These are phyloP conservation scores for Torymus auratus DNA, from an alignment of 2,888 invertebrate species.

Conservation along the genomic window DNA sequence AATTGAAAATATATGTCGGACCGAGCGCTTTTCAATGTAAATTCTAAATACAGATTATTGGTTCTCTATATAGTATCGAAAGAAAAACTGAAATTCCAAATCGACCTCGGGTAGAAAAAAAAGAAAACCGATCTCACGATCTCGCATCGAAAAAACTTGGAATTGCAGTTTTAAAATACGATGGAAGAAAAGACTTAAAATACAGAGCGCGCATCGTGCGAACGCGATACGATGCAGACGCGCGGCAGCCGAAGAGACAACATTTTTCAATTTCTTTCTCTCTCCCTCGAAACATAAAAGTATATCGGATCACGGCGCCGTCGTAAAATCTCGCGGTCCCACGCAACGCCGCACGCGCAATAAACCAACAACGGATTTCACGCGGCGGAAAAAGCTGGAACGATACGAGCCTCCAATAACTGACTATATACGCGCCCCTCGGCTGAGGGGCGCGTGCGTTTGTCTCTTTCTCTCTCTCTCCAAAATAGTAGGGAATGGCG, in stretches of 20 bases:
- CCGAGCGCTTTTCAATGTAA: no score
- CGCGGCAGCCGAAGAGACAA: constrained; percentile 23
- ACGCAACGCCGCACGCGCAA: constrained; percentile 14
- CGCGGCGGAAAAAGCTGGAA: neutral
- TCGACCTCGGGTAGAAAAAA: no score
- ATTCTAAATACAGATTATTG: no score
- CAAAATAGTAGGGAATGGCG: no score
- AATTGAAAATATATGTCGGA: no score
- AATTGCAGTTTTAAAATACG: constrained; percentile 7
- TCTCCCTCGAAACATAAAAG: constrained; percentile 30
- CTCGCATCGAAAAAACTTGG: neutral
- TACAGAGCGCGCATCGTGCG: constrained; percentile 6
- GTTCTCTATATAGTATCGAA: no score
- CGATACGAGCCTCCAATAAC: constrained; percentile 24
- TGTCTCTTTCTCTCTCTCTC: no score
- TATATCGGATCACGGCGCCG: constrained; percentile 33
- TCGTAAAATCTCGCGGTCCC: constrained; percentile 40
- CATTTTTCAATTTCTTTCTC: constrained; percentile 52
- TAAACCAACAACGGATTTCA: constrained; percentile 39
- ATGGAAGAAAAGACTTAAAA: constrained; percentile 39
- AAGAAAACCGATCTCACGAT: no score
- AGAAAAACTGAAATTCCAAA: no score
- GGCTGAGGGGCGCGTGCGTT: no score
- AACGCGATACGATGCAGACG: constrained; percentile 9
- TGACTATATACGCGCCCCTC: neutral